Base-by-base conservation (phyloP, 2,113 vertebrate species). In the Gymnogyps californianus region DNA sequence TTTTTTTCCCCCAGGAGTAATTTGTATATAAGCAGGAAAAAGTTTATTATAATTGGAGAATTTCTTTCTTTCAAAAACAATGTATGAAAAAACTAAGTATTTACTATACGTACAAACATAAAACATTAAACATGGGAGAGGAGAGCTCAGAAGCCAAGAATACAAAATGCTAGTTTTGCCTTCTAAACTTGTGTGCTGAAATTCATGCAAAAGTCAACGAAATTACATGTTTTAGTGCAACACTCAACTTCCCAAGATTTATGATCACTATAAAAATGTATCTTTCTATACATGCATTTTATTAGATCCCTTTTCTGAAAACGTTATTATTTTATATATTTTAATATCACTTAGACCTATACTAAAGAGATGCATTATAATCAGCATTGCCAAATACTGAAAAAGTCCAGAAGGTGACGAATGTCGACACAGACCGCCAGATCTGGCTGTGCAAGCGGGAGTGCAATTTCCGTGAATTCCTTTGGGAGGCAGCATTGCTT, bases 401-500 rank as follows among this genome's bases (percentile, higher is more conserved):
- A 40, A 34, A 59, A 19, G 2, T 28, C 13, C 2, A 0, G 28
- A 28, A 52, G 31, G 16, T 32, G n/a, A 6, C 9, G 44, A 29
- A 20, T 7, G n/a, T 3, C 13, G 51, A 1, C 11, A 8, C 9
- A n/a, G 26, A 8, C 4, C 31, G 12, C 7, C 28, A 40, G 66
- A 55, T 2, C 9, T 29, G 65, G 2, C 28, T 18, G 61, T 16
- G 46, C 31, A 32, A 26, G 16, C 64, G 5, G 34, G 72, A 6
- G 8, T 95, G 97, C 74, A 42, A 34, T 92, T 77, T 93, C 66
- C 4, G 3, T 8, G 78, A 87, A 76, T 74, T 91, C 97, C 98
- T 97, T 70, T 12, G 75, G 96, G 94, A 87, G 98, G 98, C 98
- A 98, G 97, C 88, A 98, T 87, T 97, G 97, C 62, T 86, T n/a